Conservation (phyloP, 2,888 invertebrate genomes). For the Meteorus colon region DNA sequence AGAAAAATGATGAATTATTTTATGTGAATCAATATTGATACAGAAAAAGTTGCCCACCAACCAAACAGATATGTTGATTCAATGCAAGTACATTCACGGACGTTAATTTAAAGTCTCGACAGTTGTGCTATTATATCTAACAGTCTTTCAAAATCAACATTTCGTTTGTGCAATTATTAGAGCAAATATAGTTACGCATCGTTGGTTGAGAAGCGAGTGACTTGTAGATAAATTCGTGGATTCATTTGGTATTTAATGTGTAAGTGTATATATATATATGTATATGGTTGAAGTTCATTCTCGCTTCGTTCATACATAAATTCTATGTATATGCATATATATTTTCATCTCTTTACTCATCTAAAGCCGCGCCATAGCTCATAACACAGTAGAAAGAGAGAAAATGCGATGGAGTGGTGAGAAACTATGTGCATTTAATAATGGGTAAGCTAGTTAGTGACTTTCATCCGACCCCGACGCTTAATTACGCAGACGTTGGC, state of each 20-base stretch:
- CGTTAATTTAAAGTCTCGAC: not conserved
- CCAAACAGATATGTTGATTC: not conserved
- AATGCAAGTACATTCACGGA: not conserved
- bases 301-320: not conserved
- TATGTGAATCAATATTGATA: not conserved
- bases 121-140: not conserved
- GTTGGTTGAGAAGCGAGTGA: not conserved
- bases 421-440: constrained; percentile 58
- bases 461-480: constrained; percentile 60
- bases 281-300: not conserved
- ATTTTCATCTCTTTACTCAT: constrained; percentile 2
- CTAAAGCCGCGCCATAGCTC: not conserved
- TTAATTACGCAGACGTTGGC: constrained; percentile 60
- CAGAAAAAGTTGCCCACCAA: not conserved
- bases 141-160: not conserved
- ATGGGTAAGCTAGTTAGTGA: constrained; percentile 65
- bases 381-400: not conserved
- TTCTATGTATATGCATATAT: not conserved
- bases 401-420: constrained; percentile 6
- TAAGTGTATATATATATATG: not conserved
- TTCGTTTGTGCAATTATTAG: not conserved
- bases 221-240: not conserved
- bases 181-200: not conserved
- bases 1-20: not conserved
- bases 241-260: not conserved